Evolutionary conservation across 2,888 invertebrate species (phyloP), one percentile per base, ranked within the genome.

Genomic region (Luperina nickerlii): DNA sequence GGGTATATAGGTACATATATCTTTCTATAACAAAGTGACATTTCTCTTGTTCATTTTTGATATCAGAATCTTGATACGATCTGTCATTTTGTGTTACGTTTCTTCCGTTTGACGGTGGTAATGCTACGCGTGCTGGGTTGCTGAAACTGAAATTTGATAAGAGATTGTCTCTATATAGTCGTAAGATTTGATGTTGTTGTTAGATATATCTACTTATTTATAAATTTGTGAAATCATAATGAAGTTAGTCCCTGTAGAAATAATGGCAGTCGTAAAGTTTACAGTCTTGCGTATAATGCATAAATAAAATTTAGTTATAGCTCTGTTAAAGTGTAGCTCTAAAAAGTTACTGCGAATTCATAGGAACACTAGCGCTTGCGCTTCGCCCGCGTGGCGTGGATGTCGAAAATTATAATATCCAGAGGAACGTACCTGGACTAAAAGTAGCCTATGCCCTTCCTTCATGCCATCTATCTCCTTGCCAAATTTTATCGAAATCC

Each of bases 191-290:
- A 74, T 27, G 24, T 45, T 74, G 1, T 4, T 9, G 24, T 57
- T n/a, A 57, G 9, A 11, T 57, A 24, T 57, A 24, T 4, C 57
- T 24, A 24, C 24, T 20, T 57, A 57, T 9, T 57, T 57, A 57
- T 5, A 18, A 74, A 5, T 24, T 20, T 24, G 9, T 51, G 20
- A 62, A 38, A 24, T 62, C 45, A 15, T 63, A 32, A 45, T 42
- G 13, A 42, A 65, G 24, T 65, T 42, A 20, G n/a, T 54, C 15
- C 18, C 11, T 8, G 24, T 32, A 42, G 13, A 27, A 76, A 54
- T 54, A 9, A 76, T 65, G 42, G n/a, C 32, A 45, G 32, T 54
- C 51, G 42, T 76, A 62, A 76, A 63, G 13, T 63, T 13, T 54
- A 24, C 51, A 24, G 27, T 65, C 24, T 76, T 65, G n/a, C n/a